Evolutionary conservation across 2,888 invertebrate genomes (phyloP), one percentile per base, ranked within the genome.

Genomic region (Smittia sp.): DNA sequence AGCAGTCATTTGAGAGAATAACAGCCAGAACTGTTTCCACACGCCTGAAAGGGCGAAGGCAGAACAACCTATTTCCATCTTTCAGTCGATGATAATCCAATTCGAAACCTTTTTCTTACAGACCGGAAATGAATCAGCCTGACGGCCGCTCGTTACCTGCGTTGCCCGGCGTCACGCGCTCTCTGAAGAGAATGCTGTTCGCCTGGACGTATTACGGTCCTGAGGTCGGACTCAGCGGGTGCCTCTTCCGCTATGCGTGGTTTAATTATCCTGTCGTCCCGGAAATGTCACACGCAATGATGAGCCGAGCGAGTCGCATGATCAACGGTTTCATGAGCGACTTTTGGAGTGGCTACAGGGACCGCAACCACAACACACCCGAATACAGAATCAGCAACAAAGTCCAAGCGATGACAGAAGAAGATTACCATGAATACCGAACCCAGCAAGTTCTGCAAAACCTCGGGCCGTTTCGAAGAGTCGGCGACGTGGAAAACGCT

Each of bases 231-330:
- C 27, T 39, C 15, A 20, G 39, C 18, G n/a, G 27, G 7, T 67
- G 67, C 39, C 20, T 67, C n/a, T 20, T 67, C 27, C 15, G 39
- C 18, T 67, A 39, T 67, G 67, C 67, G 4, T 67, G 67, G 67
- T 13, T 20, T 18, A 39, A 25, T 7, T 67, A 67, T 67, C 67
- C 67, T 1, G 20, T 67, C 22, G 67, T 67, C 15, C 39, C 67
- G 20, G 67, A 67, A 67, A 41, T 67, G 39, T 38, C 67, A 1
- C 39, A 67, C 11, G 13, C 18, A 0, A 22, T 27, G 11, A 38
- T 67, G 25, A 39, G 67, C 9, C 25, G 67, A 13, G 67, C 67
- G 4, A 18, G 27, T 13, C 38, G 39, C 20, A 38, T 38, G 39
- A 3, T 67, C 11, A n/a, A 11, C 9, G 22, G 67, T 38, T 38